Percentiles rank a stretch among this genome's conserved stretches.
phyloP scores from a whole-genome alignment of 2,113 vertebrate species.

The Ahaetulla prasina region DNA sequence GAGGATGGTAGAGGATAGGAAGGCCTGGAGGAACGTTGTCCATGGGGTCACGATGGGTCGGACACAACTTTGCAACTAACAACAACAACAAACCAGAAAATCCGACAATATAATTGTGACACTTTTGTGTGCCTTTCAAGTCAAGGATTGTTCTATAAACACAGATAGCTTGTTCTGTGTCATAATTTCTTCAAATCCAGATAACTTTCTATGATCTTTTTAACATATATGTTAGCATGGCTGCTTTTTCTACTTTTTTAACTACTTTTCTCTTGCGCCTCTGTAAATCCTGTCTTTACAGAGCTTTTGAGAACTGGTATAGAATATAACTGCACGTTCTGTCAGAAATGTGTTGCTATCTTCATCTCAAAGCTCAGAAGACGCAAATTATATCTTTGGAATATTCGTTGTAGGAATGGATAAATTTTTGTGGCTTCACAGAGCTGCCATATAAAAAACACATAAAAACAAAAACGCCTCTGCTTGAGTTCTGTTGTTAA shows the following conservation, averaged over 20 bases:
- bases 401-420: not conserved
- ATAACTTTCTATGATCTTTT: not conserved
- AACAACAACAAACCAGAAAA: too few relatives aligned
- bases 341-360: not conserved
- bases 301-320: not conserved
- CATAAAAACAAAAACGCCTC: not conserved
- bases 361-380: not conserved
- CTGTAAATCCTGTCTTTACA: not conserved
- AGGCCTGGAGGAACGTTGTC: too few relatives aligned
- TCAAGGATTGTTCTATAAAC: not conserved
- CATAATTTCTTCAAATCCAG: not conserved
- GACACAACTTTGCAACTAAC: too few relatives aligned
- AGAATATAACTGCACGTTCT: not conserved
- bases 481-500: not conserved
- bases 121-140: not conserved
- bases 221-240: not conserved
- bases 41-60: too few relatives aligned
- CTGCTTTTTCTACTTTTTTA: not conserved
- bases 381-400: not conserved
- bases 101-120: not conserved
- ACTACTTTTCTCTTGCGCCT: not conserved
- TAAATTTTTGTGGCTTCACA: not conserved
- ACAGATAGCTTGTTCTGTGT: not conserved
- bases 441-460: not conserved
- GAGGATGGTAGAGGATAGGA: too few relatives aligned